Evolutionary conservation across 1,140 invertebrate genomes (phyloP).

Genomic region (Theocolax elegans): DNA sequence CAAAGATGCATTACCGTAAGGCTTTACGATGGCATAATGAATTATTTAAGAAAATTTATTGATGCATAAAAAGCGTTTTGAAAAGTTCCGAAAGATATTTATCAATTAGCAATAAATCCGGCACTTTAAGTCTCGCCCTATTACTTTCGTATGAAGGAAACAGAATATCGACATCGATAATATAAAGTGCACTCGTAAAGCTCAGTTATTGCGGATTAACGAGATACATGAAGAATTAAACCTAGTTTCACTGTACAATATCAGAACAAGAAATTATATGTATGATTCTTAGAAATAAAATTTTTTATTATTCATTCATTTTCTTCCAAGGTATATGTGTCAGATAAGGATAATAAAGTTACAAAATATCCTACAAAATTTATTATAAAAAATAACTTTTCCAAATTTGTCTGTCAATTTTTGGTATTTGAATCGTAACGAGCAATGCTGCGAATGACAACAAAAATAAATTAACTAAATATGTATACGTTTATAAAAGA

Average conservation of each 20-base stretch:
- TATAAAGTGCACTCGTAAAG: constrained; percentile 24
- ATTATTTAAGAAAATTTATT: constrained; percentile 33
- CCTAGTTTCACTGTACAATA: background rate
- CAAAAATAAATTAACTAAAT: no score
- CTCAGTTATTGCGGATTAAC: constrained; percentile 22
- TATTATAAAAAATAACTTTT: no score
- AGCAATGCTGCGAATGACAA: no score
- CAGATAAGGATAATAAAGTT: no score
- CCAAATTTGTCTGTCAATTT: no score
- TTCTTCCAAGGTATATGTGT: no score
- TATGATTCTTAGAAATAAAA: no score
- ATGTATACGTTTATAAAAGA: no score
- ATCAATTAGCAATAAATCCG: constrained; percentile 38
- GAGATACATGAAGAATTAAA: constrained; percentile 2
- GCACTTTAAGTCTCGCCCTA: constrained; percentile 1
- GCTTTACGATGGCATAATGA: constrained; percentile 27
- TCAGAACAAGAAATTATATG: background rate
- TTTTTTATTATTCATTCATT: no score
- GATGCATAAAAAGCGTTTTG: constrained; percentile 19
- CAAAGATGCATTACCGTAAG: background rate
- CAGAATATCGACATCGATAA: constrained; percentile 20
- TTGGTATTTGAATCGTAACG: no score
- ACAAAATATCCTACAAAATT: no score
- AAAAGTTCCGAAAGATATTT: constrained; percentile 24
- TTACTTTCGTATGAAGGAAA: constrained; percentile 5